A percentile compares a stretch with the other conserved stretches of the same genome.
Evolutionary conservation across 1,140 invertebrate genomes (phyloP).

Genomic region (Leptopilina boulardi): DNA sequence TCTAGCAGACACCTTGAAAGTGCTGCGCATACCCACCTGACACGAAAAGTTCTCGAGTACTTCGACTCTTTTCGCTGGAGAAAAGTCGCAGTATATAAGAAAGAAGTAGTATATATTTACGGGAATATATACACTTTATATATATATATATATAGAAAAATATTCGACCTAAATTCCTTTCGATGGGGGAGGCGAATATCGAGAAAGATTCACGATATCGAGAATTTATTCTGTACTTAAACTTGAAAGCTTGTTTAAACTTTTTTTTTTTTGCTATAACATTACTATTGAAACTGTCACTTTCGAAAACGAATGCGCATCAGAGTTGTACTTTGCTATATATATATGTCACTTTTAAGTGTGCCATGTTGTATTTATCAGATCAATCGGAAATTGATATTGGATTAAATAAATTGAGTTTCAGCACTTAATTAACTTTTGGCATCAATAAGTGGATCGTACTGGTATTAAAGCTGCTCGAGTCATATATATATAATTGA

Average conservation of each 20-base stretch:
- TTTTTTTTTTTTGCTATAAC: constrained; percentile 40
- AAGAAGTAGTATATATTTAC: constrained; percentile 36
- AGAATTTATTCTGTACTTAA: constrained; percentile 62
- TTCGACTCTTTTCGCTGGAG: constrained; percentile 33
- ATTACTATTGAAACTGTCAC: constrained; percentile 61
- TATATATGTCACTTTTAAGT: neutral
- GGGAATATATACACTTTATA: constrained; percentile 45
- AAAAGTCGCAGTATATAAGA: neutral
- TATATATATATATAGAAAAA: constrained; percentile 49
- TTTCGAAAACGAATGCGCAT: constrained; percentile 53
- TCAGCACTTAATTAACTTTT: neutral
- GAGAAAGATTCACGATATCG: constrained; percentile 58
- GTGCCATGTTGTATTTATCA: neutral
- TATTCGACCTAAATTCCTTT: constrained; percentile 52
- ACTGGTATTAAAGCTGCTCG: too few species aligned
- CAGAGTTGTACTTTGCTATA: constrained; percentile 42
- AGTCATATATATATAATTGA: neutral
- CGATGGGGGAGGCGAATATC: constrained; percentile 49
- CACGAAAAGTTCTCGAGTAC: constrained; percentile 50
- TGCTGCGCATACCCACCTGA: constrained; percentile 50
- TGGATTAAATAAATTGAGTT: neutral
- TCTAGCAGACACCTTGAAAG: constrained; percentile 48
- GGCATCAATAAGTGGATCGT: neutral
- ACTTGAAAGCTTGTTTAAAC: constrained; percentile 51
- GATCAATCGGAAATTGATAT: neutral